These are phyloP conservation scores for Graphium colonna DNA, from an alignment of 2,888 invertebrate species.

Conservation along the genomic window DNA sequence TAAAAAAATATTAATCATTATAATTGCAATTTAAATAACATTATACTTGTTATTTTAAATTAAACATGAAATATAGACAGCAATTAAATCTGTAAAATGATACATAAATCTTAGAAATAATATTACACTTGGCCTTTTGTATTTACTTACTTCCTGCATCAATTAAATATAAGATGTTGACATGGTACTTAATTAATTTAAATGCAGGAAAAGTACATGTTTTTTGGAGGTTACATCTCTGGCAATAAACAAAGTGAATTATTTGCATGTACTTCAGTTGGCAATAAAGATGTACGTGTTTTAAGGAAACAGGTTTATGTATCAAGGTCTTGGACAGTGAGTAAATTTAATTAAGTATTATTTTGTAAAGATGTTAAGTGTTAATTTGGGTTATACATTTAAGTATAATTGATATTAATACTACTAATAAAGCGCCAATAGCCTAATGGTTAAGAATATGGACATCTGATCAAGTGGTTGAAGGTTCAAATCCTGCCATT, in stretches of 20 bases:
- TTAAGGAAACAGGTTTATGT: conserved; percentile 6
- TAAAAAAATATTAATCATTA: too few relatives aligned
- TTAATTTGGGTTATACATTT: not conserved
- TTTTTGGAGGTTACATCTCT: conserved; percentile 12
- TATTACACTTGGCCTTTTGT: not conserved
- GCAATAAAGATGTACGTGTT: conserved; percentile 2
- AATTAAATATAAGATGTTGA: not conserved
- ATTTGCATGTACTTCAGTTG: conserved; percentile 2
- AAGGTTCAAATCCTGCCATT: too few relatives aligned
- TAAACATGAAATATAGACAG: too few relatives aligned
- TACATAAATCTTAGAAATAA: too few relatives aligned
- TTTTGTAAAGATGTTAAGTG: not conserved
- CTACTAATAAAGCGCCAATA: too few relatives aligned
- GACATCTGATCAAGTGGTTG: too few relatives aligned
- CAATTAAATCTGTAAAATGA: too few relatives aligned
- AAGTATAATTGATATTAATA: too few relatives aligned
- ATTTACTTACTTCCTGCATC: not conserved
- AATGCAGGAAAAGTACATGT: conserved; percentile 11
- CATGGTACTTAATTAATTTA: not conserved
- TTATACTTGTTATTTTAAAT: too few relatives aligned
- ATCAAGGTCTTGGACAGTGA: conserved; percentile 3
- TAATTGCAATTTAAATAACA: conserved; percentile 1
- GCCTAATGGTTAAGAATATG: too few relatives aligned
- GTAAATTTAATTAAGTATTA: not conserved
- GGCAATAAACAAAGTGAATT: conserved; percentile 12